Evolutionary conservation across 2,113 vertebrate genomes (phyloP), one percentile per base, ranked within the genome.

Genomic region (Antennarius striatus): DNA sequence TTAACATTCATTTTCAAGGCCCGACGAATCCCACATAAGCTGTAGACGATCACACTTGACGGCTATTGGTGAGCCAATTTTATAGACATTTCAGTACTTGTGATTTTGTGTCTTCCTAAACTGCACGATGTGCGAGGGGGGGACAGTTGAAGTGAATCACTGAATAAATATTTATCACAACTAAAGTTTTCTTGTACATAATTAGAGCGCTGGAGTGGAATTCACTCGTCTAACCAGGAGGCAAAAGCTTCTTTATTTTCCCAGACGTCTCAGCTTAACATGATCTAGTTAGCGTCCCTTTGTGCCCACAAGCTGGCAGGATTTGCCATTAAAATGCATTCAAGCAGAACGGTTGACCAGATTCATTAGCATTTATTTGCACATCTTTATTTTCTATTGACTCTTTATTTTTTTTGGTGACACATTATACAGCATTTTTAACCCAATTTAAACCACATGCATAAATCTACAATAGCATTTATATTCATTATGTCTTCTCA

Each of bases 151-250:
- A 32, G 22, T 39, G 22, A 74, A 75, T 69, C n/a, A 17, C 10
- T 17, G 14, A 77, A 77, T 72, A 72, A 61, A 77, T 62, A 72
- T 85, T 76, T 68, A 55, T 70, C 28, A 49, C 10, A 11, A 14
- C 45, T 6, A 49, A 17, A 3, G 11, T 6, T 36, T 7, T 17
- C 6, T 36, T 7, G 15, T 56, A 40, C 16, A 9, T 51, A 3
- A n/a, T 51, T 6, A 1, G 4, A 30, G 16, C 2, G 9, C 39
- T 56, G 53, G 0, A 30, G 22, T 47, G 30, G 50, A 52, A 51
- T 58, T 63, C 2, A 30, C 14, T 36, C 9, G 12, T 63, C 32
- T 22, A 47, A 32, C n/a, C 49, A 14, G 36, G 22, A 6, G 17
- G 36, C 30, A 56, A 32, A n/a, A 56, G 32, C 32, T 7, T 22